Evolutionary conservation across 2,113 vertebrate genomes (phyloP).

Genomic region (Neoarius graeffei): DNA sequence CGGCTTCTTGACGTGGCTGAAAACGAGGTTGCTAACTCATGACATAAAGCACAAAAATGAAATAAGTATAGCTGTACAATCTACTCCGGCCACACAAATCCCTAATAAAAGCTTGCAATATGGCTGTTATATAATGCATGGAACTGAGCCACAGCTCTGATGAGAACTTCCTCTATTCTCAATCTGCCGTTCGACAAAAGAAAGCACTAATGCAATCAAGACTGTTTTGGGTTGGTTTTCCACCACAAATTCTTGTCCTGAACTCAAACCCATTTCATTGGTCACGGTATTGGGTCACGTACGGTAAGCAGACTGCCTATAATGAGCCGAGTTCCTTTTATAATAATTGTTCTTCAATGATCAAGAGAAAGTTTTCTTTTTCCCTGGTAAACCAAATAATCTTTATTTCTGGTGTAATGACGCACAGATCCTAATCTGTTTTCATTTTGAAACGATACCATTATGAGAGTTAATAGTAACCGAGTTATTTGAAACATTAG

Average conservation of each 20-base stretch:
- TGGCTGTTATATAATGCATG: background rate
- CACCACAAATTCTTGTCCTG: background rate
- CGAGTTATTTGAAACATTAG: background rate
- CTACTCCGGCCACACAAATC: background rate
- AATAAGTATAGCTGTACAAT: background rate
- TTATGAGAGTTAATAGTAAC: background rate
- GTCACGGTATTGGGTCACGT: too few species aligned
- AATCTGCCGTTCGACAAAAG: background rate
- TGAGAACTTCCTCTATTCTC: background rate
- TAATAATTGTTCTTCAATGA: background rate
- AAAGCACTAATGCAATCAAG: background rate
- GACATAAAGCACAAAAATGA: background rate
- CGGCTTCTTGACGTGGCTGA: background rate
- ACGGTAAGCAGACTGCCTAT: background rate
- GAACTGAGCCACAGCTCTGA: constrained; percentile 4
- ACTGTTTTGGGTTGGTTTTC: background rate
- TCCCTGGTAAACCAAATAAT: background rate
- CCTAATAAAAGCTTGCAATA: background rate
- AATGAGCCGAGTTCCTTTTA: background rate
- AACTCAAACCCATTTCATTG: background rate
- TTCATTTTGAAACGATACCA: background rate
- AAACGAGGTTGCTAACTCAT: background rate
- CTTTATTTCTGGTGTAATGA: background rate
- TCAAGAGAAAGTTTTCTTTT: background rate
- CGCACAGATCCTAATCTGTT: background rate